Evolutionary conservation across 2,797 vertebrate genomes (phyloP), one percentile per base, ranked within the genome.

Genomic region (Bradypus variegatus): DNA sequence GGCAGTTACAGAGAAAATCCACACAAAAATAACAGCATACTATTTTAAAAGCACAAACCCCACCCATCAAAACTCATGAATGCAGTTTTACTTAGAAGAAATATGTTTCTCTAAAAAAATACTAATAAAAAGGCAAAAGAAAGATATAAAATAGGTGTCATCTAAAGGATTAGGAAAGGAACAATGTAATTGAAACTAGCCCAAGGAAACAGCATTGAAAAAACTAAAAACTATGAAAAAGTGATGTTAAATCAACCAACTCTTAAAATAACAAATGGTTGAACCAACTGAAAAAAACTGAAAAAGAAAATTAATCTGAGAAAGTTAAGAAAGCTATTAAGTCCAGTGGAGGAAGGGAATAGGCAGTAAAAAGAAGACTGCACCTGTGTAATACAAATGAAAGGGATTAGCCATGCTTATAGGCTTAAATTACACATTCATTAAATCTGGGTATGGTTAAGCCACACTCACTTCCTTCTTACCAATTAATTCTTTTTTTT

Each of bases 201-300:
- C 55, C 64, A 73, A 10, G 3, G 8, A 65, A 86, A 55, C 10
- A 78, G 48, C 76, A 45, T 2, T 29, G 31, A 88, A 67, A 55
- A 73, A 82, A 53, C 6, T 14, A 72, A 48, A 89, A 89, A 60
- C 45, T 53, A 8, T 89, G 48, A 88, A 55, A 19, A 4, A 67
- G 1, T n/a, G 16, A n/a, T n/a, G 14, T 33, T 41, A 82, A 87
- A 64, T 15, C 36, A 45, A 78, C 60, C 31, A 53, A n/a, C 60
- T 86, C 76, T 70, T 80, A 88, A 90, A 92, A 41, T 45, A 72
- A 88, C n/a, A 81, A 76, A 76, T 18, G 45, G 91, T 18, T 36
- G 76, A 81, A 73, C 72, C 45, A 91, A 67, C 8, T 45, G 48
- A 77, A 60, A 70, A 41, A 23, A 41, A 48, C 3, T 27, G 41